A percentile compares a stretch with the other conserved stretches of the same genome.
phyloP scores from a whole-genome alignment of 2,113 vertebrate species.

The Azemiops feae region DNA sequence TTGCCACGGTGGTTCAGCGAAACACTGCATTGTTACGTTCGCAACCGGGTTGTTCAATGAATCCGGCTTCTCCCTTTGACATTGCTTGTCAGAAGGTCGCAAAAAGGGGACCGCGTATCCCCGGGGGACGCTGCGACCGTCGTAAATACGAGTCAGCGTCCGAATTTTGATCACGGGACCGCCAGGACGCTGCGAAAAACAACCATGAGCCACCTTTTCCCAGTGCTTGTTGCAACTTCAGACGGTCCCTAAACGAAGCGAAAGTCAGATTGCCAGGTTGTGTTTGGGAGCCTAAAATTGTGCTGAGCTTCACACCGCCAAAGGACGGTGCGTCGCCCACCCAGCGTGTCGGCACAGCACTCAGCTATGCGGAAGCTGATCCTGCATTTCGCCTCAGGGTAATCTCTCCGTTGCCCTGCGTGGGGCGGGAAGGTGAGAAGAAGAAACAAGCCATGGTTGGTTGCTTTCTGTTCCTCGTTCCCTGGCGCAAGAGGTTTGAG shows the following conservation, averaged over 20 bases:
- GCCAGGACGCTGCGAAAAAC: rapidly evolving
- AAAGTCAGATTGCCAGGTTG: not conserved
- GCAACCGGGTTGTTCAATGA: rapidly evolving
- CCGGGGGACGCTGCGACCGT: not conserved
- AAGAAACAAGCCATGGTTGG: not conserved
- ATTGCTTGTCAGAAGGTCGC: not conserved
- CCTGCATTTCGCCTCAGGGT: not conserved
- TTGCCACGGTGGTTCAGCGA: not conserved
- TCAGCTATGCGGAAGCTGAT: not conserved
- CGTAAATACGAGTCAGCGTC: not conserved
- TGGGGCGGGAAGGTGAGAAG: not conserved
- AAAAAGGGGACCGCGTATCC: not conserved
- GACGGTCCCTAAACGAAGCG: not conserved
- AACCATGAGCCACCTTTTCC: not conserved
- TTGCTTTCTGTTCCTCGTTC: not conserved
- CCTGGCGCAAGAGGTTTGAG: not conserved
- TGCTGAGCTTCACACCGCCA: rapidly evolving
- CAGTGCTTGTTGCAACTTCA: not conserved
- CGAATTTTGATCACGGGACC: not conserved
- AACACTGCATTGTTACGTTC: not conserved
- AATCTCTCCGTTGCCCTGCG: not conserved
- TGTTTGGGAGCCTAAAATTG: not conserved
- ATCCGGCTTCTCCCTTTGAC: not conserved
- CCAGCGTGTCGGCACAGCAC: not conserved
- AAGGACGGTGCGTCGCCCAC: not conserved